phyloP scores from a whole-genome alignment of 2,113 vertebrate species.

The Callopanchax toddi region DNA sequence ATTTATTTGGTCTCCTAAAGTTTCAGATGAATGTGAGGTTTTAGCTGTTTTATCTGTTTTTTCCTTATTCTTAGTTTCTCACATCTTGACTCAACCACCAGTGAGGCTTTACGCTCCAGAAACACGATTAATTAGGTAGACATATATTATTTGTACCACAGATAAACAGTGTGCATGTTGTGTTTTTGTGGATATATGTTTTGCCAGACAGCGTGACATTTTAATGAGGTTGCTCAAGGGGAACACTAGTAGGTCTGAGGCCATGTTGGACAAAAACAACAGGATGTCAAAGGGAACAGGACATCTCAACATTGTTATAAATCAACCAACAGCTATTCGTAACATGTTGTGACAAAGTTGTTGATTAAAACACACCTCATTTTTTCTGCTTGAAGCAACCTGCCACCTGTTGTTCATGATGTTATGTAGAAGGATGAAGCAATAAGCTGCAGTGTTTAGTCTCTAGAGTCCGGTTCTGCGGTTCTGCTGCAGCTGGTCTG shows the following conservation, averaged over 20 bases:
- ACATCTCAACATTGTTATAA: slow-evolving; percentile 47
- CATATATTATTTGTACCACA: too few relatives aligned
- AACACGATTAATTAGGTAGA: too few relatives aligned
- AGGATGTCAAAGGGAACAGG: background rate
- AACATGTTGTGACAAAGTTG: slow-evolving; percentile 55
- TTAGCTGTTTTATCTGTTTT: too few relatives aligned
- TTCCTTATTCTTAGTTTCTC: too few relatives aligned
- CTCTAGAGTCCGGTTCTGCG: slow-evolving; percentile 7
- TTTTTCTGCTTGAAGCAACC: slow-evolving; percentile 37
- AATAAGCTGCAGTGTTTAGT: slow-evolving; percentile 38
- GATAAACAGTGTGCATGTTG: too few relatives aligned
- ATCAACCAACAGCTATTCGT: slow-evolving; percentile 24
- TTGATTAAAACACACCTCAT: slow-evolving; percentile 27
- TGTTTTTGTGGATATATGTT: background rate
- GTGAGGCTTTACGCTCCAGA: too few relatives aligned
- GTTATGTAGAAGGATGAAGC: slow-evolving; percentile 39
- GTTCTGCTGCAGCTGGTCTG: slow-evolving; percentile 18
- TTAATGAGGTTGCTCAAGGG: background rate
- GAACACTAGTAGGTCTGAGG: background rate
- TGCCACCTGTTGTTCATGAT: slow-evolving; percentile 59
- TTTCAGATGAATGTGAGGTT: too few relatives aligned
- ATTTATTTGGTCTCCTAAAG: too few relatives aligned
- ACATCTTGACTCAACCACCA: too few relatives aligned
- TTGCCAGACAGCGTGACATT: background rate
- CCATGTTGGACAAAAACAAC: background rate